Percentiles rank a stretch among this genome's conserved stretches.
phyloP scores from a whole-genome alignment of 2,888 invertebrate genomes.

The Tetranychus piercei region DNA sequence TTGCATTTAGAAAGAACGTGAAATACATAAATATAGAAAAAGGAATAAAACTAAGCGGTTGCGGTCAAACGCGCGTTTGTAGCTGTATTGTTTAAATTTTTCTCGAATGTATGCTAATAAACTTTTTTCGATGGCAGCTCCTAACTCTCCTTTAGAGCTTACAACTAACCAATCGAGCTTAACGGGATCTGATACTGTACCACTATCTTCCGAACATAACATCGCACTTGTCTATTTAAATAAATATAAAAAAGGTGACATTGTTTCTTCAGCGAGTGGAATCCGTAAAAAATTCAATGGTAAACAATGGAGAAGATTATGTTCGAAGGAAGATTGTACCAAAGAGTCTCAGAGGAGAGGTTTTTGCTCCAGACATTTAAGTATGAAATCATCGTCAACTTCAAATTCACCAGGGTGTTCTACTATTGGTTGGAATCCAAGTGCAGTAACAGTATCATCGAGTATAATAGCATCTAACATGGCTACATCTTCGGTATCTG shows the following conservation, averaged over 20 bases:
- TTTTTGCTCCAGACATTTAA: slow-evolving; percentile 87
- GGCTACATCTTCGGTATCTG: background rate
- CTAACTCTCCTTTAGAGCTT: slow-evolving; percentile 11
- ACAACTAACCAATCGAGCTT: background rate
- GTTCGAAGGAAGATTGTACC: slow-evolving; percentile 81
- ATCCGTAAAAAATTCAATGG: slow-evolving; percentile 98
- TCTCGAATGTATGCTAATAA: background rate
- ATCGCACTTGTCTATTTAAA: background rate
- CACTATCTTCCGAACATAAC: background rate
- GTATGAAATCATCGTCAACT: slow-evolving; percentile 48
- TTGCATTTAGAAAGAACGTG: too few relatives aligned
- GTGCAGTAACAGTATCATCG: background rate
- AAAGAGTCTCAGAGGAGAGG: slow-evolving; percentile 94
- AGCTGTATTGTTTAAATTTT: background rate
- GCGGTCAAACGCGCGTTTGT: too few relatives aligned
- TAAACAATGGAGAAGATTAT: slow-evolving; percentile 93
- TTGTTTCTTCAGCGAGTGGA: slow-evolving; percentile 77
- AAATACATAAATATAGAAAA: too few relatives aligned
- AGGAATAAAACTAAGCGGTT: too few relatives aligned
- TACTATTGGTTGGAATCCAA: background rate
- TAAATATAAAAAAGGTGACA: slow-evolving; percentile 73
- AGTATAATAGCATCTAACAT: background rate
- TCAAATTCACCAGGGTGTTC: slow-evolving; percentile 27
- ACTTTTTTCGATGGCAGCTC: background rate
- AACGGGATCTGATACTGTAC: background rate